Conservation (phyloP, 2,113 vertebrate genomes). For the Macaca nemestrina region DNA sequence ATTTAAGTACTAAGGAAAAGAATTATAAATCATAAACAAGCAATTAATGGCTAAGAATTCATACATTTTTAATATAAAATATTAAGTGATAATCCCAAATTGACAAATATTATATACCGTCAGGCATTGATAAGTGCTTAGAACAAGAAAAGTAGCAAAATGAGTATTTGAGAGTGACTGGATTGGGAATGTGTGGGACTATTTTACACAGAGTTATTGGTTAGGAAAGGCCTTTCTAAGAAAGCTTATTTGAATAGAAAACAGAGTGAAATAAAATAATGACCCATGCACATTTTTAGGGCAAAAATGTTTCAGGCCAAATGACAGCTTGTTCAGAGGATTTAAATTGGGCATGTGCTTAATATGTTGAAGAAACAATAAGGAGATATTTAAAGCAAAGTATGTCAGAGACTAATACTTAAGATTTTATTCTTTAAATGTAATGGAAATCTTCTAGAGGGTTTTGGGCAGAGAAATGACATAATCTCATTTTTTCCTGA, state of each 20-base stretch:
- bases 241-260: not conserved
- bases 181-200: fast-evolving
- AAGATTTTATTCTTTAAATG: not conserved
- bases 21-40: not conserved
- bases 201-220: not conserved
- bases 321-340: not conserved
- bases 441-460: not conserved
- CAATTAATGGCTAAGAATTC: not conserved
- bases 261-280: not conserved
- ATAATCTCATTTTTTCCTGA: not conserved
- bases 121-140: not conserved
- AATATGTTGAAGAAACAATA: not conserved
- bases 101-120: not conserved
- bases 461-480: not conserved
- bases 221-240: not conserved
- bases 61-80: not conserved
- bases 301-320: not conserved
- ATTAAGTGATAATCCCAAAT: not conserved
- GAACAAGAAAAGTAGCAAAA: not conserved
- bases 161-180: not conserved
- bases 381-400: not conserved
- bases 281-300: not conserved
- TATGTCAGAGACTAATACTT: not conserved
- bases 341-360: not conserved
- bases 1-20: not conserved